Evolutionary conservation across 2,113 vertebrate species (phyloP).

Genomic region (Dasyornis broadbenti): DNA sequence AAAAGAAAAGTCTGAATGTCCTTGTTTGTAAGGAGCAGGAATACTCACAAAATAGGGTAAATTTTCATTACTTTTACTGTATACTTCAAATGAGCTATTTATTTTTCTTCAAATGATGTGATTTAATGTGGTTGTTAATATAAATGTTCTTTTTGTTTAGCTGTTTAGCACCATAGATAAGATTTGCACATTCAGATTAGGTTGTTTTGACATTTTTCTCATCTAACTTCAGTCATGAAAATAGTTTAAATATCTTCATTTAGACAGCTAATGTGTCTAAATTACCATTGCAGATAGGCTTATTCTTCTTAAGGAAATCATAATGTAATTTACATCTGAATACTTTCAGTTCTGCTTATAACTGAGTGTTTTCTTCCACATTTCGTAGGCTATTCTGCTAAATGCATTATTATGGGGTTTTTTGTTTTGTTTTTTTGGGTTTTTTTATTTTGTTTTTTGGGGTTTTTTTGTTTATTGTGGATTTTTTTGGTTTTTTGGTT

Average conservation of each 20-base stretch:
- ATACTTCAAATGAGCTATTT: neutral
- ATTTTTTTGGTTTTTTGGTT: accelerated
- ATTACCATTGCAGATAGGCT: neutral
- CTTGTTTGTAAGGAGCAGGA: neutral
- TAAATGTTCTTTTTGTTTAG: neutral
- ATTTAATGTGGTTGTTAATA: neutral
- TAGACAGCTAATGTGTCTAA: neutral
- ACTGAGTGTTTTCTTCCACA: neutral
- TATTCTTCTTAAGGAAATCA: neutral
- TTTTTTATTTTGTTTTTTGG: no score
- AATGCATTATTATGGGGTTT: neutral
- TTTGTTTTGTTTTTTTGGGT: no score
- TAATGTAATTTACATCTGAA: neutral
- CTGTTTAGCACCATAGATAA: neutral
- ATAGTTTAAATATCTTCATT: neutral
- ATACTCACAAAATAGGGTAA: neutral
- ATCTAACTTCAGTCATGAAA: neutral
- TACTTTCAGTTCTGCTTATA: neutral
- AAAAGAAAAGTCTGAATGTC: neutral
- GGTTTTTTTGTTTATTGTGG: no score
- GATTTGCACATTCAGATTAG: neutral
- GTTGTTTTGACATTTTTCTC: neutral
- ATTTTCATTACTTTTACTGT: neutral
- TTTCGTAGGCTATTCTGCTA: neutral
- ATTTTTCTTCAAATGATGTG: neutral